Evolutionary conservation across 2,888 invertebrate species (phyloP).

Genomic region (Elaeidobius kamerunicus): DNA sequence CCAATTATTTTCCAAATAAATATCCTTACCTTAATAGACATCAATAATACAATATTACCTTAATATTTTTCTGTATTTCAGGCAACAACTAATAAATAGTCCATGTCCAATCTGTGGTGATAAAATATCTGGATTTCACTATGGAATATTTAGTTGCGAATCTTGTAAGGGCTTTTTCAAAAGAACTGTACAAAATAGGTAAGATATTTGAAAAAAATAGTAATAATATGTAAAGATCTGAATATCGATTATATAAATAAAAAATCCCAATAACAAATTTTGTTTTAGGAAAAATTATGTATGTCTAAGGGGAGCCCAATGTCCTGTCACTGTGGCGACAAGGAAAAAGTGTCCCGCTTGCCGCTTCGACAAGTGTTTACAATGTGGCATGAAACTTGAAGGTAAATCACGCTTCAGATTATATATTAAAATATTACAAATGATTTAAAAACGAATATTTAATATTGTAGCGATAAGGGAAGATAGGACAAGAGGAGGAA

Average conservation of each 20-base stretch:
- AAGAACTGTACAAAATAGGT: constrained; percentile 93
- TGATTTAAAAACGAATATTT: background rate
- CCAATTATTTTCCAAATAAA: too few species aligned
- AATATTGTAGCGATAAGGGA: constrained; percentile 76
- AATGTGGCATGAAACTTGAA: constrained; percentile 96
- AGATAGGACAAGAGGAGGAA: constrained; percentile 91
- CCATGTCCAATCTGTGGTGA: constrained; percentile 95
- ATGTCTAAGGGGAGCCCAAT: constrained; percentile 85
- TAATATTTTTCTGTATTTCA: constrained; percentile 1
- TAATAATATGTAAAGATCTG: constrained; percentile 4
- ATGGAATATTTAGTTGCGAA: constrained; percentile 97
- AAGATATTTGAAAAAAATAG: background rate
- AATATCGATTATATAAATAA: constrained; percentile 4
- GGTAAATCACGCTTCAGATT: constrained; percentile 56
- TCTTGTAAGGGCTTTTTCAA: constrained; percentile 98
- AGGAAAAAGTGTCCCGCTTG: constrained; percentile 97
- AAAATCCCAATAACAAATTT: background rate
- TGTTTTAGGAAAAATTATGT: constrained; percentile 76
- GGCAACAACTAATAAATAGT: constrained; percentile 84
- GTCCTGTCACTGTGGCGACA: constrained; percentile 89
- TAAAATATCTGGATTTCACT: constrained; percentile 95
- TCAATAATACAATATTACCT: too few species aligned
- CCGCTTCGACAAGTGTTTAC: constrained; percentile 91
- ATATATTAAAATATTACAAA: background rate
- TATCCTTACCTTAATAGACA: too few species aligned